These are phyloP conservation scores for Athrips mouffetella DNA, from an alignment of 2,888 invertebrate genomes.

Conservation along the genomic window DNA sequence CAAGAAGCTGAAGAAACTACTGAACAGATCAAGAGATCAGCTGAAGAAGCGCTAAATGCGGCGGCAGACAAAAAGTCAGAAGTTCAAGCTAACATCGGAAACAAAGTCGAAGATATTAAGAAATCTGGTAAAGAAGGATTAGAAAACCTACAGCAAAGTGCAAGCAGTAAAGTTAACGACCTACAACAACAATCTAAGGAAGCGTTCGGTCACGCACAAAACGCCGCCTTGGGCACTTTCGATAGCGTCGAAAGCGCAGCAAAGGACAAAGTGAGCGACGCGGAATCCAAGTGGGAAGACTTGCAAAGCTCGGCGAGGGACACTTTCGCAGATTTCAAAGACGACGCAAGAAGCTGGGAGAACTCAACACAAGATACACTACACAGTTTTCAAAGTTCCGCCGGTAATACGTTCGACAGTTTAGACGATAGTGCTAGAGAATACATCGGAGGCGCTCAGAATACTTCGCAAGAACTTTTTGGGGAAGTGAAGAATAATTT, in stretches of 20 bases:
- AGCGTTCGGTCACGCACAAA: conserved; percentile 61
- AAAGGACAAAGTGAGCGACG: conserved; percentile 63
- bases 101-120: conserved; percentile 40
- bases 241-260: conserved; percentile 69
- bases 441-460: conserved; percentile 47
- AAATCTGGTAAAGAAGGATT: conserved; percentile 43
- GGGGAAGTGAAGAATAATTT: conserved; percentile 56
- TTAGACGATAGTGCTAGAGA: conserved; percentile 64
- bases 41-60: conserved; percentile 59
- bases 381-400: conserved; percentile 71
- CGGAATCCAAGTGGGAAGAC: conserved; percentile 63
- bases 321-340: conserved; percentile 61
- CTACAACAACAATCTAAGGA: conserved; percentile 55
- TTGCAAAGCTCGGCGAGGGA: conserved; percentile 66
- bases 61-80: conserved; percentile 53
- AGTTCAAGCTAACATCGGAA: conserved; percentile 43
- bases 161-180: conserved; percentile 39
- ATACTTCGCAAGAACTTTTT: conserved; percentile 53
- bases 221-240: conserved; percentile 69
- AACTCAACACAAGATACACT: conserved; percentile 66
- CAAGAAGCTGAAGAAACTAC: conserved; percentile 65
- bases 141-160: conserved; percentile 41
- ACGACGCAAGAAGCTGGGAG: conserved; percentile 61
- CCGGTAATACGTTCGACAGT: conserved; percentile 70
- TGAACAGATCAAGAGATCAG: conserved; percentile 65